Conservation (phyloP, 2,888 invertebrate species). For the Mantis religiosa region DNA sequence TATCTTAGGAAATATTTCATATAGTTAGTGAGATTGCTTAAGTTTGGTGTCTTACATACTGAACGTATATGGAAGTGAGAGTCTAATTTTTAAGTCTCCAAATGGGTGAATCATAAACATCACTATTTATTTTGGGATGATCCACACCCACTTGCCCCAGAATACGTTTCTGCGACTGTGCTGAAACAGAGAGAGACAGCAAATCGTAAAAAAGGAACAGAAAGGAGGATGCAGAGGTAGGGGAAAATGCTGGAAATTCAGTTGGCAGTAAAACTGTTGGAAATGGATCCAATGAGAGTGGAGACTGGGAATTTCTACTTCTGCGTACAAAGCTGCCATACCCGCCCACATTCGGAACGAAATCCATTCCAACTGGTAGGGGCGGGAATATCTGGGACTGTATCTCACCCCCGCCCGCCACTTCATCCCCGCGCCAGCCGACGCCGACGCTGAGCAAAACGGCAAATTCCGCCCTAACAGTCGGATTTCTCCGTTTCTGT, state of each 20-base stretch:
- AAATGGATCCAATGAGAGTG: conserved; percentile 25
- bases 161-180: conserved; percentile 16
- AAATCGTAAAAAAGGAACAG: background rate
- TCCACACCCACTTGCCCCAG: background rate
- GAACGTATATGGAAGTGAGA: no score
- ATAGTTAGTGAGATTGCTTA: no score
- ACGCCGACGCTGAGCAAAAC: background rate
- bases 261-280: background rate
- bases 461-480: background rate
- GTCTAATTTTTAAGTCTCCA: no score
- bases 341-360: background rate
- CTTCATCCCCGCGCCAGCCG: background rate
- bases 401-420: background rate
- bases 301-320: conserved; percentile 18
- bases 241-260: background rate
- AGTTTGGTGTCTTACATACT: no score
- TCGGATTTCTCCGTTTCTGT: background rate
- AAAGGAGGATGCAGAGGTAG: background rate
- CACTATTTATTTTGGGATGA: background rate
- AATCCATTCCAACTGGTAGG: background rate
- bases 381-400: conserved; percentile 13
- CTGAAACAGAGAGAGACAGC: conserved; percentile 12
- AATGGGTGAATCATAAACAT: no score
- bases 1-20: no score
- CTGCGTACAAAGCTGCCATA: conserved; percentile 17